Conservation (phyloP, 2,113 vertebrate genomes). For the Stigmatopora nigra region DNA sequence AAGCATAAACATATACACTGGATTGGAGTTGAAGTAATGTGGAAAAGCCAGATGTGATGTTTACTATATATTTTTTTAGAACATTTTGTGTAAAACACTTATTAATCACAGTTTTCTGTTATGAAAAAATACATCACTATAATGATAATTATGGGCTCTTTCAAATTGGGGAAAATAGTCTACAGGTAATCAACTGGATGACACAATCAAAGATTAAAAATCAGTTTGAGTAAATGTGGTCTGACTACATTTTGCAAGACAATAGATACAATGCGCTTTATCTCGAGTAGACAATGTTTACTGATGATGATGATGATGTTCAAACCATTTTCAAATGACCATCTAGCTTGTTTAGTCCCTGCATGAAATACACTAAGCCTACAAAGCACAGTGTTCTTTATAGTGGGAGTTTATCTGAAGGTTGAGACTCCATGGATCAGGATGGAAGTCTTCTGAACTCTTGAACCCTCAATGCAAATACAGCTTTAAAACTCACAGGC, state of each 20-base stretch:
- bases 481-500: constrained; percentile 8
- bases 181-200: background rate
- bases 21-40: too few species aligned
- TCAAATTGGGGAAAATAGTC: too few species aligned
- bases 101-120: too few species aligned
- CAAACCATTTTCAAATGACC: background rate
- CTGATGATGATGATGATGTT: background rate
- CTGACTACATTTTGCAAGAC: background rate
- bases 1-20: background rate
- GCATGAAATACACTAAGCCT: background rate
- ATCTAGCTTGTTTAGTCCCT: background rate
- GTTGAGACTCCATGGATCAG: constrained; percentile 5
- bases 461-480: constrained; percentile 24
- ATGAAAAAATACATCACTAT: too few species aligned
- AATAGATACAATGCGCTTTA: background rate
- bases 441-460: constrained; percentile 15
- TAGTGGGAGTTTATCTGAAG: background rate
- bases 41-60: too few species aligned
- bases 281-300: background rate
- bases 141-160: too few species aligned
- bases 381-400: background rate
- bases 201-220: background rate
- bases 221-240: background rate
- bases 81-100: too few species aligned
- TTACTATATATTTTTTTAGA: too few species aligned